These are phyloP conservation scores for Salmo trutta DNA, from an alignment of 2,797 vertebrate species.

Conservation along the genomic window DNA sequence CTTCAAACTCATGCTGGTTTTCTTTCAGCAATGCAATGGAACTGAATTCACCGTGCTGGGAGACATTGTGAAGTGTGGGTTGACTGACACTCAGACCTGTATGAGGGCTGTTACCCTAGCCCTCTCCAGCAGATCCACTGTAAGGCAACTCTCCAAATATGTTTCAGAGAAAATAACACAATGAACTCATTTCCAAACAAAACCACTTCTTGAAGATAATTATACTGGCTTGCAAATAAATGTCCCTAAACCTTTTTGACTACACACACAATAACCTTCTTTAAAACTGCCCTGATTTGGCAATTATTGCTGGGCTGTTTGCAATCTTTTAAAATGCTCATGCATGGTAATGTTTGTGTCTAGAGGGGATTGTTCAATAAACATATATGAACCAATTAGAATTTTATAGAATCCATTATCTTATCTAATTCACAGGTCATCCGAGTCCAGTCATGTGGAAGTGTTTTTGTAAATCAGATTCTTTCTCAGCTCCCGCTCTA, in stretches of 20 bases:
- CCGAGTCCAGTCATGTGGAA: slow-evolving; percentile 56
- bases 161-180: neutral
- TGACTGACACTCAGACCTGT: slow-evolving; percentile 76
- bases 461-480: slow-evolving; percentile 71
- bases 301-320: no score
- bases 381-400: neutral
- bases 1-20: neutral
- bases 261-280: neutral
- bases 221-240: neutral
- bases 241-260: neutral
- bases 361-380: neutral
- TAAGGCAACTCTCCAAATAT: slow-evolving; percentile 32
- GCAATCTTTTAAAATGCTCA: neutral
- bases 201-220: no score
- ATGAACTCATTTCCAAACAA: no score
- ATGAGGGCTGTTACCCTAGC: slow-evolving; percentile 74
- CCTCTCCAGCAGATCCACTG: slow-evolving; percentile 48
- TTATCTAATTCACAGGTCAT: slow-evolving; percentile 58
- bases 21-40: slow-evolving; percentile 55
- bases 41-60: slow-evolving; percentile 75
- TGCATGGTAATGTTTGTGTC: neutral
- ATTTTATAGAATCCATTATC: neutral
- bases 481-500: slow-evolving; percentile 67
- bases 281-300: neutral
- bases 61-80: slow-evolving; percentile 79